These are phyloP conservation scores for Troides helena DNA, from an alignment of 2,888 invertebrate genomes.

Conservation along the genomic window DNA sequence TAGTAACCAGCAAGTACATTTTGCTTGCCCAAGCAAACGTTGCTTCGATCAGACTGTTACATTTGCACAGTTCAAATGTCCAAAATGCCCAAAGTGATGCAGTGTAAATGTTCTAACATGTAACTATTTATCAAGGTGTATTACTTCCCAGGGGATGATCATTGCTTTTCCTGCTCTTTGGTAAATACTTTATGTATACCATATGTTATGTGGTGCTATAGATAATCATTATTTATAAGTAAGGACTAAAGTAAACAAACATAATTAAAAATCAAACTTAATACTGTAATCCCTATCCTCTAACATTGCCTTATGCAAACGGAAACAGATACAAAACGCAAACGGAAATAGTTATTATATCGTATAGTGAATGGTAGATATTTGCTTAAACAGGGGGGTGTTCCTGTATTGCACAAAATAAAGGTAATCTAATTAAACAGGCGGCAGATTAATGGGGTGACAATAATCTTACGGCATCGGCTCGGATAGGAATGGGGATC, in stretches of 20 bases:
- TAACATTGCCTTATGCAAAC: conserved; percentile 7
- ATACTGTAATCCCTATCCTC: conserved; percentile 37
- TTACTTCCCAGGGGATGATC: no score
- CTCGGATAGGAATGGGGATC: conserved; percentile 59
- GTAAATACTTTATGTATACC: no score
- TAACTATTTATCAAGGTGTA: no score
- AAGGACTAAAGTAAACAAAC: neutral
- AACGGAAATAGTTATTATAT: conserved; percentile 6
- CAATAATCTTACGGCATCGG: conserved; percentile 71
- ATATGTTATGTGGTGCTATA: no score
- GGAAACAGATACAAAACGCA: neutral
- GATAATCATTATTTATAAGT: no score
- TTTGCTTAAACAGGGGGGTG: conserved; percentile 16
- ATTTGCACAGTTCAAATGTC: no score
- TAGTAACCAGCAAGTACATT: no score
- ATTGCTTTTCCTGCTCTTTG: no score
- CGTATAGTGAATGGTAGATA: conserved; percentile 30
- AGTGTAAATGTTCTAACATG: no score
- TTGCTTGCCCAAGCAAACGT: no score
- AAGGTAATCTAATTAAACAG: conserved; percentile 66
- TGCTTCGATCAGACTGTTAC: no score
- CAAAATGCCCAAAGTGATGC: no score
- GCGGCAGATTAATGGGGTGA: conserved; percentile 73
- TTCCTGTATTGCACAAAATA: conserved; percentile 15
- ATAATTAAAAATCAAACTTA: conserved; percentile 33